Base-by-base conservation (phyloP, 2,888 invertebrate species). In the Agrypnus murinus region DNA sequence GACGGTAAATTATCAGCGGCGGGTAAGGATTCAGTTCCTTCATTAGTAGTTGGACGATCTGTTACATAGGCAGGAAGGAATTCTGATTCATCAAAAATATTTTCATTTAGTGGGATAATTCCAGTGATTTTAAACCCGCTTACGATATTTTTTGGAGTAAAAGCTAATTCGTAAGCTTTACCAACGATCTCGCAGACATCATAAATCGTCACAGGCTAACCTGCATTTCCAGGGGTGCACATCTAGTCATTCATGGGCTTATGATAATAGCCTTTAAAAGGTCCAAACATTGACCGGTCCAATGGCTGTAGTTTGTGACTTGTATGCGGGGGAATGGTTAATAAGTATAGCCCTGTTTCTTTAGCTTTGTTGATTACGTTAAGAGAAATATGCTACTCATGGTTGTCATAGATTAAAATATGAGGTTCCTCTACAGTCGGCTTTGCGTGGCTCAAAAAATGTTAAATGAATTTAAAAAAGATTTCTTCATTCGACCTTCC, bases 271-370 rank as follows among this genome's bases (percentile, higher is more conserved):
- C 14, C 43, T 36, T 68, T 68, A 15, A 57, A 32, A 14, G 62
- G 60, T 45, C 60, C 50, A 17, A 62, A 68, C 19, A 68, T 15
- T 12, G 63, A 31, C 9, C 19, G 38, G 34, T 45, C 57, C 19
- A 68, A 55, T 19, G 62, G 68, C 32, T 68, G 55, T 4, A 68
- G 31, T 10, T 50, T 31, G 19, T 67, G 38, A 0, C 25, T 36
- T 7, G 58, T 58, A 46, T 58, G 65, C 31, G 59, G 58, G 5
- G 59, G 67, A 4, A 67, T 12, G 8, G 43, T 58, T 43, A 67
- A 31, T 15, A 67, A 50, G 15, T 60, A n/a, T 19, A 66, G 48
- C 6, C 67, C 60, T 53, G 15, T 46, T 34, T 34, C 43, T 31
- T 40, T 19, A 7, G 60, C 60, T 53, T 14, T 15, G 3, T 25